Base-by-base conservation (phyloP, 2,797 vertebrate genomes). In the Cetoscarus ocellatus region DNA sequence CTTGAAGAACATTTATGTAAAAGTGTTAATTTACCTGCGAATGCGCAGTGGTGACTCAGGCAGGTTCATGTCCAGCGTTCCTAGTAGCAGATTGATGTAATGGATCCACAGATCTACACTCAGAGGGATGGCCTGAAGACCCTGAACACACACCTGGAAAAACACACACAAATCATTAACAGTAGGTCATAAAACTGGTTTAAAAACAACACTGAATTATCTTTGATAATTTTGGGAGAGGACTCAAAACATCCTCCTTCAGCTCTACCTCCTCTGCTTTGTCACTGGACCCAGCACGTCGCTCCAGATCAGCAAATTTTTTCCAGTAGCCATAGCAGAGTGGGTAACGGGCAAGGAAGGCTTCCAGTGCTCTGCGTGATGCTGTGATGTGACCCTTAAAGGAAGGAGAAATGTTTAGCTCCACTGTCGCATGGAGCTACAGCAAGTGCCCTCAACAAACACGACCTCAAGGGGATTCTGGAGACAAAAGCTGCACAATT, bases 311-410 rank as follows among this genome's bases (percentile, higher is more conserved):
- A 0, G 94, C 93, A 69, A 92, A 96, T 67, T 96, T 97, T 75
- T 96, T 96, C 96, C 96, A 97, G 83, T 96, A 97, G 58, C 96
- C 96, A 0, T 97, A 97, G 80, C 96, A 96, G 27, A 96, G 94
- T 0, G 96, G 96, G 63, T 96, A 97, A 7, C 88, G 91, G 1
- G 15, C 10, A 12, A 97, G 94, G 65, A 97, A 97, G 9, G 92
- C 93, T 18, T 89, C 92, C 4, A 96, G 91, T 0, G 95, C 93
- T 53, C 90, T 92, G 48, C 94, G 94, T 8, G 94, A 96, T 0
- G 94, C 93, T 0, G 59, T 80, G 34, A 94, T 67, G 63, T 96
- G 92, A 76, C 94, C 91, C 96, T 97, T 79, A 61, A 62, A 11
- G 76, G 64, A 61, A 14, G 35, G 6, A 75, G 3, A 71, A 59